These are phyloP conservation scores for Labeo catla DNA, from an alignment of 2,113 vertebrate species.

Conservation along the genomic window DNA sequence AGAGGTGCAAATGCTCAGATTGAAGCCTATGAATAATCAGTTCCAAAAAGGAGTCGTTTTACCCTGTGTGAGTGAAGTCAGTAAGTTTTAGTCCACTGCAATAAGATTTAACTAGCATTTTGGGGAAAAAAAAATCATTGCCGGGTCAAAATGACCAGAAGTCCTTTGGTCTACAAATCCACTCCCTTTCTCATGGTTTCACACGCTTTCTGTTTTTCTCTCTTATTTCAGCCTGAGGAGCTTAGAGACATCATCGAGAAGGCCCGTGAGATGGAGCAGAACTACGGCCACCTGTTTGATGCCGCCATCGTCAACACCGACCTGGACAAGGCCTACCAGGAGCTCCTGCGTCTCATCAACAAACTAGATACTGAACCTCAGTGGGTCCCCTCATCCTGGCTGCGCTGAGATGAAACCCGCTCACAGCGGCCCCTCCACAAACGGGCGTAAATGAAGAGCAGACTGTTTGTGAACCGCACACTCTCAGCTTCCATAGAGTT, in stretches of 20 bases:
- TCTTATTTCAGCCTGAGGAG: constrained; percentile 87
- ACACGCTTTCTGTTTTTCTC: background rate
- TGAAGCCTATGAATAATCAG: no score
- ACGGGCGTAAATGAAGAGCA: background rate
- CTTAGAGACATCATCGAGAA: constrained; percentile 97
- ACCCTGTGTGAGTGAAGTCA: no score
- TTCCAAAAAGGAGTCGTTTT: no score
- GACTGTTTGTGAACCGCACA: constrained; percentile 8
- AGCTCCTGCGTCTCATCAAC: constrained; percentile 94
- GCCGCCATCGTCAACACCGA: constrained; percentile 94
- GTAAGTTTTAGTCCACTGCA: no score
- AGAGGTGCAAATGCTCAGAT: no score
- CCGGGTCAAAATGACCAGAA: no score
- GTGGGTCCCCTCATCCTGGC: constrained; percentile 97
- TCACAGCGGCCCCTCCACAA: constrained; percentile 19
- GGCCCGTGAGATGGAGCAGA: constrained; percentile 97
- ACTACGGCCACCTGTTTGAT: constrained; percentile 95
- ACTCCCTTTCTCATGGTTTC: background rate
- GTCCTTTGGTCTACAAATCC: background rate
- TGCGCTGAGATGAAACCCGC: constrained; percentile 74
- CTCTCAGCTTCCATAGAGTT: background rate
- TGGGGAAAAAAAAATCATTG: no score
- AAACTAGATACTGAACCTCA: constrained; percentile 98
- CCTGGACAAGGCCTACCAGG: constrained; percentile 91
- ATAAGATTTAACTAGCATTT: no score